phyloP scores from a whole-genome alignment of 2,888 invertebrate genomes.

The Lacanobia oleracea region DNA sequence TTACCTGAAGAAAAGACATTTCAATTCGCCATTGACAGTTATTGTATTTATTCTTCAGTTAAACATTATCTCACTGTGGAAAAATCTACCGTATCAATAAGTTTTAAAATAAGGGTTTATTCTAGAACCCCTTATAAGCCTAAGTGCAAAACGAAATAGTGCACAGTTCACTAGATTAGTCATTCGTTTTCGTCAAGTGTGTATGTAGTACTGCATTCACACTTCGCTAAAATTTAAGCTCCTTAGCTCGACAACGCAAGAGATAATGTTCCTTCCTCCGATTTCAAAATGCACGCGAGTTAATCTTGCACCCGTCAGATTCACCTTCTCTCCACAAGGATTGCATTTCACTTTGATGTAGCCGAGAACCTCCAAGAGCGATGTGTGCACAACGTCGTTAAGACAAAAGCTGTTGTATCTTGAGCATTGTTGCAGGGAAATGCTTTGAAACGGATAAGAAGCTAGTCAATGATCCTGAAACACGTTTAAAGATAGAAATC shows the following conservation, averaged over 20 bases:
- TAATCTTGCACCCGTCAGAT: constrained; percentile 49
- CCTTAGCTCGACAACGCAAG: constrained; percentile 18
- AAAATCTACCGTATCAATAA: not conserved
- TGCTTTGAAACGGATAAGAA: constrained; percentile 31
- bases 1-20: too few relatives aligned
- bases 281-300: constrained; percentile 34
- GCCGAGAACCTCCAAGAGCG: constrained; percentile 18
- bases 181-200: constrained; percentile 16
- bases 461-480: constrained; percentile 21
- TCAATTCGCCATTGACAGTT: too few relatives aligned
- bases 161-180: not conserved
- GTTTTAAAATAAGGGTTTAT: not conserved
- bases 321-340: constrained; percentile 43
- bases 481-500: constrained; percentile 5
- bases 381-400: constrained; percentile 42
- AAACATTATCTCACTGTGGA: too few relatives aligned
- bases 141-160: not conserved
- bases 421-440: constrained; percentile 20
- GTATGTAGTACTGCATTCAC: not conserved
- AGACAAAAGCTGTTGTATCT: constrained; percentile 15
- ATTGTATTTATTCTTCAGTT: too few relatives aligned
- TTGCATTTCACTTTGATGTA: constrained; percentile 55
- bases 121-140: not conserved
- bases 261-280: constrained; percentile 23
- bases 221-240: constrained; percentile 12